These are phyloP conservation scores for Pseudochromis fuscus DNA, from an alignment of 2,797 vertebrate genomes.

Conservation along the genomic window DNA sequence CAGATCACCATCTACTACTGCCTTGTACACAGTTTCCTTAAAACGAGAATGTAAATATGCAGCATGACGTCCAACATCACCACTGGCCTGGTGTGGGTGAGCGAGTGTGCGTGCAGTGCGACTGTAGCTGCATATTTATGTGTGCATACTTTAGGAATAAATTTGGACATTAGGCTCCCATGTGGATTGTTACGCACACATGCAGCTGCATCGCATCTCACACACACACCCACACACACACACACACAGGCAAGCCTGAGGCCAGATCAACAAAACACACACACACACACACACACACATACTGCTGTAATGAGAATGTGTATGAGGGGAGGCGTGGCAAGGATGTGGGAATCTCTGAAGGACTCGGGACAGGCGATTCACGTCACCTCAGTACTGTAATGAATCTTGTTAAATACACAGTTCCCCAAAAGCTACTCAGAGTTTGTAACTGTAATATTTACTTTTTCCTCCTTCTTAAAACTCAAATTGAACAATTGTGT, in stretches of 20 bases:
- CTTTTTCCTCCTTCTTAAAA: not conserved
- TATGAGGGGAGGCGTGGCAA: conserved; percentile 73
- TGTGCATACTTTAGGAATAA: conserved; percentile 11
- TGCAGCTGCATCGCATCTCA: conserved; percentile 28
- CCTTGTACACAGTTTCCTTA: conserved; percentile 87
- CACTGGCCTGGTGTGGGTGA: conserved; percentile 66
- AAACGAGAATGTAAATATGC: conserved; percentile 82
- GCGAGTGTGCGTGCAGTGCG: conserved; percentile 54
- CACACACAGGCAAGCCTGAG: conserved; percentile 45
- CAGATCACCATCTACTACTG: conserved; percentile 81
- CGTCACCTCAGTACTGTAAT: conserved; percentile 67
- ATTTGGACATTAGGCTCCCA: conserved; percentile 25
- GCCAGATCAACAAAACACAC: conserved; percentile 48
- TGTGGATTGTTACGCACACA: conserved; percentile 24
- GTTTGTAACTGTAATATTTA: conserved; percentile 30
- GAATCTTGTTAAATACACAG: conserved; percentile 38
- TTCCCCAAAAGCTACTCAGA: conserved; percentile 31
- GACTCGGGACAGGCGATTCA: conserved; percentile 69
- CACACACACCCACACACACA: conserved; percentile 25
- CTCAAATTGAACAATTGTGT: not conserved
- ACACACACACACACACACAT: conserved; percentile 26
- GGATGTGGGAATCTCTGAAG: conserved; percentile 70
- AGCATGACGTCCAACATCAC: conserved; percentile 67
- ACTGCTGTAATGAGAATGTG: conserved; percentile 54
- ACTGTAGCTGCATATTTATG: conserved; percentile 34